These are phyloP conservation scores for Drosophila putrida DNA, from an alignment of 2,888 invertebrate species.

Conservation along the genomic window DNA sequence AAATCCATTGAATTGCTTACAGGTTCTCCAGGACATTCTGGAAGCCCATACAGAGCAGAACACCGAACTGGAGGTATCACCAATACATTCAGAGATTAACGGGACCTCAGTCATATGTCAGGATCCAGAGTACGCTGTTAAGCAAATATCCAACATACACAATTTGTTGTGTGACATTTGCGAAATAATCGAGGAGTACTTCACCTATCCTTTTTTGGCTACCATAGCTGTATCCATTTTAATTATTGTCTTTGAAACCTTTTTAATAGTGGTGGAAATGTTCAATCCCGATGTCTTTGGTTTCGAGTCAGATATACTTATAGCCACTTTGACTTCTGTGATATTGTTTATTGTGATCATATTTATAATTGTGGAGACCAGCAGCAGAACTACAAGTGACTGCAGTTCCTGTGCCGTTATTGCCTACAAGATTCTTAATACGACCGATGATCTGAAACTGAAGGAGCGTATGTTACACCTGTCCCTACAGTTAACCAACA, in stretches of 20 bases:
- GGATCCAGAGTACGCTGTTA: slow-evolving; percentile 78
- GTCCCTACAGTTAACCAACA: slow-evolving; percentile 83
- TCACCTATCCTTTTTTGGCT: slow-evolving; percentile 82
- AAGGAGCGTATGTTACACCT: slow-evolving; percentile 80
- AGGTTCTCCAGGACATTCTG: slow-evolving; percentile 82
- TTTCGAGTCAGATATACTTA: slow-evolving; percentile 82
- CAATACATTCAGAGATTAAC: slow-evolving; percentile 76
- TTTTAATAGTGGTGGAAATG: slow-evolving; percentile 83
- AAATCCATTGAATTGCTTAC: neutral
- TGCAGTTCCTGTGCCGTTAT: slow-evolving; percentile 76
- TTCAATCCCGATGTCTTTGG: slow-evolving; percentile 79
- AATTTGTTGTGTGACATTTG: slow-evolving; percentile 84
- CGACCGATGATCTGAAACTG: slow-evolving; percentile 79
- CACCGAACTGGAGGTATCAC: slow-evolving; percentile 74
- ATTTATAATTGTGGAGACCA: slow-evolving; percentile 82
- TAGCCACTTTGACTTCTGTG: slow-evolving; percentile 83
- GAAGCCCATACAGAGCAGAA: slow-evolving; percentile 77
- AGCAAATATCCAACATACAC: slow-evolving; percentile 83
- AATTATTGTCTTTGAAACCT: slow-evolving; percentile 83
- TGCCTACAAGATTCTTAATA: slow-evolving; percentile 83
- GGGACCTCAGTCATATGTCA: slow-evolving; percentile 81
- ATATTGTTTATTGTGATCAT: slow-evolving; percentile 83
- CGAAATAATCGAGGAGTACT: slow-evolving; percentile 83
- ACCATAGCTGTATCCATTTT: slow-evolving; percentile 83
- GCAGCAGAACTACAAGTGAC: slow-evolving; percentile 78